phyloP scores from a whole-genome alignment of 1,140 invertebrate species.

The Drosophila burlai region DNA sequence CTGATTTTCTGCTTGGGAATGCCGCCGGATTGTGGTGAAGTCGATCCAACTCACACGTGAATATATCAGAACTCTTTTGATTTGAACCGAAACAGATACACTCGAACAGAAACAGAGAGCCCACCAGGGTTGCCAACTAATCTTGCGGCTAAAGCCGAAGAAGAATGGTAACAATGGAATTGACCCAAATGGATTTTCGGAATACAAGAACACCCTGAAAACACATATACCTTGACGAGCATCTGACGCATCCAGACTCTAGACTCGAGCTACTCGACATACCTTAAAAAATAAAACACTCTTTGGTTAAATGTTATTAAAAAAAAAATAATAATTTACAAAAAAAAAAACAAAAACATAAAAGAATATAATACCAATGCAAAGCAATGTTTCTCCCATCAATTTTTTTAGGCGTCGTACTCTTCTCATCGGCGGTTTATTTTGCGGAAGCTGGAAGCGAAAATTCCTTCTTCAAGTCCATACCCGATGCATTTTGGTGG shows the following conservation, averaged over 20 bases:
- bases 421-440: constrained; percentile 99
- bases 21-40: constrained; percentile 43
- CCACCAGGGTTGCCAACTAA: constrained; percentile 3
- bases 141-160: constrained; percentile 17
- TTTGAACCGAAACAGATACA: constrained; percentile 35
- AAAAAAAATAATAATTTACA: constrained; percentile 32
- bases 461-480: constrained; percentile 99
- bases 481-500: constrained; percentile 99
- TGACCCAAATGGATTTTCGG: constrained; percentile 12
- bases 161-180: constrained; percentile 2
- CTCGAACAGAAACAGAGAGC: constrained; percentile 24
- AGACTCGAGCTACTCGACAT: constrained; percentile 16
- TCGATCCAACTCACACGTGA: constrained; percentile 27
- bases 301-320: constrained; percentile 47
- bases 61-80: constrained; percentile 36
- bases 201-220: constrained; percentile 11
- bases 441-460: constrained; percentile 99
- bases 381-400: constrained; percentile 85
- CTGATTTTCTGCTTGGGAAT: constrained; percentile 76
- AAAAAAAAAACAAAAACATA: constrained; percentile 35
- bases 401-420: constrained; percentile 97
- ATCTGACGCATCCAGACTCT: constrained; percentile 40
- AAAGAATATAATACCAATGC: constrained; percentile 77
- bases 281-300: constrained; percentile 40
- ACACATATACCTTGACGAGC: constrained; percentile 42